Conservation (phyloP, 2,888 invertebrate species). For the Zaprionus lineosus region DNA sequence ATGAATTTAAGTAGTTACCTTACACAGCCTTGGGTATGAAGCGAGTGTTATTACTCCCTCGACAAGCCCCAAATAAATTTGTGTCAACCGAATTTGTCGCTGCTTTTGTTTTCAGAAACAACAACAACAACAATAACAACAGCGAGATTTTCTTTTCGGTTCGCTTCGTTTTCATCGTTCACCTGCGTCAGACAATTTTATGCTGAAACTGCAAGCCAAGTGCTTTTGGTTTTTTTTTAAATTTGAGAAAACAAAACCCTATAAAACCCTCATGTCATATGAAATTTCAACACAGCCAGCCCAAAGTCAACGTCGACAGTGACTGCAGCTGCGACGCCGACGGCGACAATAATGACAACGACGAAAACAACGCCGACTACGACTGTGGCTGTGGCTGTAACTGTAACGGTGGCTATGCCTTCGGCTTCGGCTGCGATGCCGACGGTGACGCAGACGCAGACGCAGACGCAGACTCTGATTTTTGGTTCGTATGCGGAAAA, state of each 20-base stretch:
- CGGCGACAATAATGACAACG: slow-evolving; percentile 1
- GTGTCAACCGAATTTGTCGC: slow-evolving; percentile 53
- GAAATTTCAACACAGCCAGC: slow-evolving; percentile 51
- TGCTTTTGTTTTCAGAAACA: slow-evolving; percentile 36
- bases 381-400: too few relatives aligned
- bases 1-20: slow-evolving; percentile 15
- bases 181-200: slow-evolving; percentile 64
- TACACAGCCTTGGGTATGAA: slow-evolving; percentile 25
- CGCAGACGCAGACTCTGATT: not conserved
- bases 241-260: slow-evolving; percentile 22
- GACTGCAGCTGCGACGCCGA: too few relatives aligned
- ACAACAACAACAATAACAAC: too few relatives aligned
- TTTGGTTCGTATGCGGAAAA: slow-evolving; percentile 17
- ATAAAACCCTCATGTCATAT: slow-evolving; percentile 33
- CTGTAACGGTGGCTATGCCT: too few relatives aligned
- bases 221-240: not conserved
- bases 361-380: too few relatives aligned
- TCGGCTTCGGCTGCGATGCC: too few relatives aligned
- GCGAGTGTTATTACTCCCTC: slow-evolving; percentile 3
- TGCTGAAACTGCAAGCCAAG: slow-evolving; percentile 68
- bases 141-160: slow-evolving; percentile 25
- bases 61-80: slow-evolving; percentile 35
- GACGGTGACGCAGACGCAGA: not conserved
- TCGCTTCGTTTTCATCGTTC: slow-evolving; percentile 42
- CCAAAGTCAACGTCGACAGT: slow-evolving; percentile 15